phyloP scores from a whole-genome alignment of 2,113 vertebrate species.

The Leiothrix lutea region DNA sequence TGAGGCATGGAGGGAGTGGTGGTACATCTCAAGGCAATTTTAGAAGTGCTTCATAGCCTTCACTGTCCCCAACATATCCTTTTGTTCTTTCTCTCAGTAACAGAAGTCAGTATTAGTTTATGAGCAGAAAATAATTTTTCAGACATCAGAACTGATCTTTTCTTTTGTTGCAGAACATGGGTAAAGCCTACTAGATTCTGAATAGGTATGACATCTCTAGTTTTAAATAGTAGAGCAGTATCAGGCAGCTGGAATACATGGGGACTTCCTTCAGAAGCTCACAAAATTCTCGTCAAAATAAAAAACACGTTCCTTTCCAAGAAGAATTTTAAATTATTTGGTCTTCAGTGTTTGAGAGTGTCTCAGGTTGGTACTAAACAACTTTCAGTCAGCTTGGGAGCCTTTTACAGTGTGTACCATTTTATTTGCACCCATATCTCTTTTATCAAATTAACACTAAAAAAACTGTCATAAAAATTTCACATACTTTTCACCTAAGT shows the following conservation, averaged over 20 bases:
- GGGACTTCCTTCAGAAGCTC: neutral
- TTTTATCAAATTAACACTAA: constrained; percentile 51
- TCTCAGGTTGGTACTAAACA: neutral
- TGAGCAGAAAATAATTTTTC: neutral
- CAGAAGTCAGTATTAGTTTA: neutral
- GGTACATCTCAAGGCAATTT: neutral
- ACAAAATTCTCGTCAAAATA: neutral
- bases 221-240: neutral
- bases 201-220: neutral
- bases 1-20: accelerated
- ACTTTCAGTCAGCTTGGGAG: neutral
- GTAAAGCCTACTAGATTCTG: neutral
- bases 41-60: neutral
- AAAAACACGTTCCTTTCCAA: neutral
- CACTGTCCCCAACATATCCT: neutral
- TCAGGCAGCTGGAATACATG: neutral
- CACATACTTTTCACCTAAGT: constrained; percentile 16
- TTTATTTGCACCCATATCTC: constrained; percentile 26
- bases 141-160: neutral
- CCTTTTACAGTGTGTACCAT: neutral
- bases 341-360: neutral
- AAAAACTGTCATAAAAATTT: constrained; percentile 32
- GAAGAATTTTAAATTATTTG: neutral
- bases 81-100: neutral
- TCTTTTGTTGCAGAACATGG: neutral